Evolutionary conservation across 2,888 invertebrate species (phyloP).

Genomic region (Eupithecia inturbata): DNA sequence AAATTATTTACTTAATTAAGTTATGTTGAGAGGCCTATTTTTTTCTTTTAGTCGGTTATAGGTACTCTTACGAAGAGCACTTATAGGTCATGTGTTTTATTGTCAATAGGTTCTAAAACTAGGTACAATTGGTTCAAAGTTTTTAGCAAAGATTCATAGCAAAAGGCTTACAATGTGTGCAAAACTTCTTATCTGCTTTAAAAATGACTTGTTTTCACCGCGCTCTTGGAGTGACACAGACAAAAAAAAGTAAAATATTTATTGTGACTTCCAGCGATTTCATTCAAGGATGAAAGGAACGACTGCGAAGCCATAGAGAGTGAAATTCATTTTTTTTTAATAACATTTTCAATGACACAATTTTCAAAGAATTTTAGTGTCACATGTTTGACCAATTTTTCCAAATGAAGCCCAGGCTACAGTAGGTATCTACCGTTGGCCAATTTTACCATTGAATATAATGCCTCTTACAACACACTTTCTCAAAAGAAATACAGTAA

Average conservation of each 20-base stretch:
- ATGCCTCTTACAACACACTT: constrained; percentile 20
- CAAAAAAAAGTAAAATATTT: no score
- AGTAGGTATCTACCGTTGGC: neutral
- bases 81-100: no score
- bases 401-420: neutral
- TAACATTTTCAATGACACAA: neutral
- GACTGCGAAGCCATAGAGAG: neutral
- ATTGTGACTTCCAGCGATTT: no score
- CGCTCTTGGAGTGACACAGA: no score
- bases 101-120: no score
- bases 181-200: no score
- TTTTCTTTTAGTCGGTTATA: neutral
- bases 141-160: no score
- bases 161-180: no score
- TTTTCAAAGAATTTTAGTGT: neutral
- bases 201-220: no score
- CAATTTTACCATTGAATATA: neutral
- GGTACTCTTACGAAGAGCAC: no score
- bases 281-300: no score
- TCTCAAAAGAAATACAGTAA: constrained; percentile 30
- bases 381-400: neutral
- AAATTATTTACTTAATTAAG: neutral
- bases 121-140: no score
- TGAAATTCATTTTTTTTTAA: neutral
- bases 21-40: neutral